Evolutionary conservation across 2,113 vertebrate species (phyloP), one percentile per base, ranked within the genome.

Genomic region (Antechinus stuartii): DNA sequence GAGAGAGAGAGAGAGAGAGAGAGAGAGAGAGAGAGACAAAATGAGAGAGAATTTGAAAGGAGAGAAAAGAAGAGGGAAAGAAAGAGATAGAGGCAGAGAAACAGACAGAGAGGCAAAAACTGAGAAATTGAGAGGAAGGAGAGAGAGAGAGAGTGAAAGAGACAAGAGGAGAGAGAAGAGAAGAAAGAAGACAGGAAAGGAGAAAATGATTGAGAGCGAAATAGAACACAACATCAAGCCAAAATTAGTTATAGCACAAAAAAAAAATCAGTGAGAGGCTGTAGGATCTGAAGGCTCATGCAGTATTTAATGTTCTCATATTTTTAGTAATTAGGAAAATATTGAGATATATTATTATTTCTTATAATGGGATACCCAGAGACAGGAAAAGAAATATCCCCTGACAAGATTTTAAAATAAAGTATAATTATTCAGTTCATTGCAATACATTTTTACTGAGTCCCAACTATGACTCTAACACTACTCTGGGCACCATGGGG

Each of bases 311-410:
- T 53, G 27, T 92, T 61, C 95, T 96, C 93, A 49, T 94, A 47
- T 97, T 95, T 96, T 95, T 92, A 95, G 89, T 95, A 95, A 68
- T 95, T 97, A 94, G 96, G 61, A 0, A 9, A 97, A 95, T 94
- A 95, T 91, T 94, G 84, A 95, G 95, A 94, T 90, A 93, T 95
- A 90, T 52, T 89, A 89, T 97, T 96, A 94, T 94, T 55, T 95
- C 46, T 96, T 91, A 57, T 50, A 90, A 93, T 35, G 94, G 22
- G 30, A 42, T 90, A 91, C 25, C 55, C 92, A 91, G 90, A 96
- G 54, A 93, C 46, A 54, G 68, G 94, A 7, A 46, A 22, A 90
- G 30, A 55, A 55, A 53, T 47, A 61, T 12, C 3, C 95, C 56
- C 49, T 26, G 54, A 19, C 91, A 90, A 46, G 19, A 97, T 68